Conservation (phyloP, 1,140 invertebrate genomes). For the Bombus difficillimus region DNA sequence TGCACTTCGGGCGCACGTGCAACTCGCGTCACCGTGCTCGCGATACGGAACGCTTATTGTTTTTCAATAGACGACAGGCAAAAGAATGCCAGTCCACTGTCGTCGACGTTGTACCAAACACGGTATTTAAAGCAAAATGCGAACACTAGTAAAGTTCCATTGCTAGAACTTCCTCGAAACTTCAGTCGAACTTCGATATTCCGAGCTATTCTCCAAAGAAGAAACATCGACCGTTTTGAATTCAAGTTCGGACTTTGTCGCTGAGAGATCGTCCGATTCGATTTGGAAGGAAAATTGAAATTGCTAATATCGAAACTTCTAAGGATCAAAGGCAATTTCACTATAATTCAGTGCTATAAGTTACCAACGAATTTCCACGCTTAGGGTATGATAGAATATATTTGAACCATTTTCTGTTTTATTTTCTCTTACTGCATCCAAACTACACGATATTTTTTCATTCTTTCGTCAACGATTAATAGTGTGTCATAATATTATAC, state of each 20-base stretch:
- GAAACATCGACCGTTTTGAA: not conserved
- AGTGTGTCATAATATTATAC: no score
- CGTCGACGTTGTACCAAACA: not conserved
- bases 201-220: not conserved
- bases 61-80: constrained; percentile 3
- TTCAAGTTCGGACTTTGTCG: not conserved
- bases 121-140: constrained; percentile 13
- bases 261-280: not conserved
- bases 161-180: not conserved
- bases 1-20: constrained; percentile 34
- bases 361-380: no score
- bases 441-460: no score
- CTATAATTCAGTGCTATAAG: no score
- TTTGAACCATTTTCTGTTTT: no score
- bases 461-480: no score
- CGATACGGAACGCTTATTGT: constrained; percentile 39
- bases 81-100: not conserved
- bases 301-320: not conserved
- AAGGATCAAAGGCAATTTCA: not conserved
- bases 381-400: no score
- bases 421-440: no score
- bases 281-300: not conserved
- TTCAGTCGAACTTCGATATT: not conserved
- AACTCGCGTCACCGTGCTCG: not conserved
- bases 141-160: not conserved